These are phyloP conservation scores for Pachyuromys duprasi DNA, from an alignment of 2,797 vertebrate genomes.

Conservation along the genomic window DNA sequence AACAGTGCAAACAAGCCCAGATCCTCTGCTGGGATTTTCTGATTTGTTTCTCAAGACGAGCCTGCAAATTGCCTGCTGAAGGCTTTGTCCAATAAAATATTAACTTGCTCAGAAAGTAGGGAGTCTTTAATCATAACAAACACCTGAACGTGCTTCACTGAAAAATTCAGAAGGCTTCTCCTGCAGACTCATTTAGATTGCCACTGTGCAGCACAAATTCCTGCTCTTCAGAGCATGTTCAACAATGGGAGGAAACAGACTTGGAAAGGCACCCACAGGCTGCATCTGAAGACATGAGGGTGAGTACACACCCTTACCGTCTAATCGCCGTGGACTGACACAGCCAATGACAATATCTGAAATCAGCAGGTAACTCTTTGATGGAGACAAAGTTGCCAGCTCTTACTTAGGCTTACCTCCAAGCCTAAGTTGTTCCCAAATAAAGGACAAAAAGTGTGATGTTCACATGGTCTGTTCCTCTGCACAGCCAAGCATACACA, in stretches of 20 bases:
- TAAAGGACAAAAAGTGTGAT: neutral
- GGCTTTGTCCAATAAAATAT: constrained; percentile 30
- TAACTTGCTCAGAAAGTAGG: constrained; percentile 45
- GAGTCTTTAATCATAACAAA: constrained; percentile 20
- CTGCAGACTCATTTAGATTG: neutral
- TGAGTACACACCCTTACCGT: neutral
- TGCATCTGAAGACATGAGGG: neutral
- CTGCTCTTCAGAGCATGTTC: neutral
- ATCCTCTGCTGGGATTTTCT: neutral
- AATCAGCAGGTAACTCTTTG: constrained; percentile 46
- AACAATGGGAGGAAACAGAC: constrained; percentile 21
- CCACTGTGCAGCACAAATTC: neutral
- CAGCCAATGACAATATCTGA: constrained; percentile 39
- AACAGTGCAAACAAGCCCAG: neutral
- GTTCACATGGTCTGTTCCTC: neutral
- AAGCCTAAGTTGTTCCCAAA: neutral
- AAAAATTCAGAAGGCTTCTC: constrained; percentile 9
- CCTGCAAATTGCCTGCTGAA: neutral
- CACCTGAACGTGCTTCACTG: neutral
- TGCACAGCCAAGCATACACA: neutral
- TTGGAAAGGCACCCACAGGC: neutral
- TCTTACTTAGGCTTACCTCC: constrained; percentile 44
- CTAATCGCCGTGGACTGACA: neutral
- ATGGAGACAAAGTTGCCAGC: neutral
- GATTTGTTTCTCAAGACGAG: neutral